Evolutionary conservation across 2,888 invertebrate genomes (phyloP).

Genomic region (Diachrysia chrysitis): DNA sequence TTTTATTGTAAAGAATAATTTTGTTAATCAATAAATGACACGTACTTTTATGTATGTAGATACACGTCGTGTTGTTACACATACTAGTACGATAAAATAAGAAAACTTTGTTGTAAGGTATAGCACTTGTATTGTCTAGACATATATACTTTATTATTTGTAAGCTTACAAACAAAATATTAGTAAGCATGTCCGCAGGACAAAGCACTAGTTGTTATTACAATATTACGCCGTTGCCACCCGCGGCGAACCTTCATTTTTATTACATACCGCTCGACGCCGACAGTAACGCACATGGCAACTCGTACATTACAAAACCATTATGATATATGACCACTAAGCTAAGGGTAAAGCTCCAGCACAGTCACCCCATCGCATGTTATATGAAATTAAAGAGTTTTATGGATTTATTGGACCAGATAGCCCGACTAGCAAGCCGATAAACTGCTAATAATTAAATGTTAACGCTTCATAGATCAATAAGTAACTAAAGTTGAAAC

Average conservation of each 20-base stretch:
- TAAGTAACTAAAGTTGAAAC: not conserved
- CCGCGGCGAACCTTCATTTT: constrained; percentile 41
- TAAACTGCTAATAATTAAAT: constrained; percentile 11
- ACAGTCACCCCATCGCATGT: constrained; percentile 51
- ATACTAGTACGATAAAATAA: too few species aligned
- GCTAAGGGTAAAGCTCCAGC: constrained; percentile 33
- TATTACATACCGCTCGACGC: constrained; percentile 29
- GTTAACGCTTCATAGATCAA: not conserved
- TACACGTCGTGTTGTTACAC: too few species aligned
- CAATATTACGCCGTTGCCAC: constrained; percentile 35
- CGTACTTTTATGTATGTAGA: too few species aligned
- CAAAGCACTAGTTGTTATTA: constrained; percentile 31
- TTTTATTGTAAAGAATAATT: too few species aligned
- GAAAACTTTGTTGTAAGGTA: too few species aligned
- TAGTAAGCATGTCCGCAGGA: constrained; percentile 7
- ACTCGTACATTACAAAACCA: constrained; percentile 36
- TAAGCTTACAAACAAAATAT: not conserved
- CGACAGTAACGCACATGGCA: constrained; percentile 24
- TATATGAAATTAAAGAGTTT: constrained; percentile 35
- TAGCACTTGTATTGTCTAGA: too few species aligned
- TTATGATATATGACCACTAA: constrained; percentile 44
- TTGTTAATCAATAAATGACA: too few species aligned
- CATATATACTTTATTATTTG: too few species aligned
- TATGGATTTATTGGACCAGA: constrained; percentile 4
- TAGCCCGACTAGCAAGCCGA: constrained; percentile 17